Evolutionary conservation across 2,113 vertebrate genomes (phyloP).

Genomic region (Motacilla alba): DNA sequence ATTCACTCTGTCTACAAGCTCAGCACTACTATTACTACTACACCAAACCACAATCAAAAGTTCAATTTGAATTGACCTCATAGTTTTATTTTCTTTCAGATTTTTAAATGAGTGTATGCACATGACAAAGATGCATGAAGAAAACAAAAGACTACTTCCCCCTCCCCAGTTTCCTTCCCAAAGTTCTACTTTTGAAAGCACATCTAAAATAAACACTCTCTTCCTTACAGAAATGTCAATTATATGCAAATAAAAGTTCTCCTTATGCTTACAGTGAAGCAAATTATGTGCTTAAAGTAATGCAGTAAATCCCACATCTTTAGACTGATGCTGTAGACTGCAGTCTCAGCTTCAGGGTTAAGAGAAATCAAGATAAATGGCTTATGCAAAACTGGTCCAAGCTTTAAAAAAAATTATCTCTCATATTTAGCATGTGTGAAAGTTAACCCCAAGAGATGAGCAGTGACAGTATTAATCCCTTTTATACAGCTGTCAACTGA

Average conservation of each 20-base stretch:
- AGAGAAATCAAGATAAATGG: slow-evolving; percentile 42
- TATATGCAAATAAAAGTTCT: neutral
- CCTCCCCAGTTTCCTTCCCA: neutral
- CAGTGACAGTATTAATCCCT: slow-evolving; percentile 4
- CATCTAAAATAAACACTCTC: neutral
- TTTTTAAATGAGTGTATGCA: neutral
- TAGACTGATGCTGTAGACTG: neutral
- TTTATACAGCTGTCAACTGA: slow-evolving; percentile 55
- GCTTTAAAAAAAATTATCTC: neutral
- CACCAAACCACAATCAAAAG: neutral
- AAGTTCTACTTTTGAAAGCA: neutral
- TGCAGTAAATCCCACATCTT: neutral
- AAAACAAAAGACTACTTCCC: neutral
- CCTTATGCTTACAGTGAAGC: neutral
- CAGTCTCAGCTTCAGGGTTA: neutral
- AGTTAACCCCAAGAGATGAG: slow-evolving; percentile 17
- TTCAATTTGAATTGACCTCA: neutral
- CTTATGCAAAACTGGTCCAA: slow-evolving; percentile 38
- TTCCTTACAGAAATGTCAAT: neutral
- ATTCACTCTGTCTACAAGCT: neutral
- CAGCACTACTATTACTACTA: neutral
- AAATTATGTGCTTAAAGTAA: neutral
- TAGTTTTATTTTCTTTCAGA: neutral
- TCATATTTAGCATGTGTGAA: slow-evolving; percentile 34
- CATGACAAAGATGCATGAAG: neutral